These are phyloP conservation scores for Caenorhabditis doughertyi DNA, from an alignment of 2,888 invertebrate genomes.

Conservation along the genomic window DNA sequence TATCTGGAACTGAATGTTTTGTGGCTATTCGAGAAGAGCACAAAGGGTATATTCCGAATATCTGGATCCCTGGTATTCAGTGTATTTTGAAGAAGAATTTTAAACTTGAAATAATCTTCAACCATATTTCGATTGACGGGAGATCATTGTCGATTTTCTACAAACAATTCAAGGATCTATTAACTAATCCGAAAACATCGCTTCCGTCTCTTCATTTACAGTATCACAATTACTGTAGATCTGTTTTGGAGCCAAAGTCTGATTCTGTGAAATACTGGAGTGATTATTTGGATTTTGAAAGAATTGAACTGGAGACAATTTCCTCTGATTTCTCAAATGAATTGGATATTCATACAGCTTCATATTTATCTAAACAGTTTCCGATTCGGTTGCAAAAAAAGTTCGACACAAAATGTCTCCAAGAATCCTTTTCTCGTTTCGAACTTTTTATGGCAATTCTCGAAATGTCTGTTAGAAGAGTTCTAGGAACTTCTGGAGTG, in stretches of 20 bases:
- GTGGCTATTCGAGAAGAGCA: conserved; percentile 1
- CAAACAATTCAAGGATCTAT: conserved; percentile 48
- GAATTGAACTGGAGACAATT: background rate
- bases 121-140: conserved; percentile 72
- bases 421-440: conserved; percentile 30
- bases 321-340: conserved; percentile 5
- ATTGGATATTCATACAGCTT: background rate
- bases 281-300: background rate
- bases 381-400: conserved; percentile 14
- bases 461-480: background rate
- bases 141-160: conserved; percentile 64
- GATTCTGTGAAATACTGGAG: conserved; percentile 26
- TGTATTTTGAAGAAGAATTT: background rate
- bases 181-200: background rate
- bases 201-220: background rate
- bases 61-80: background rate
- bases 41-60: background rate
- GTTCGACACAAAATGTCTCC: conserved; percentile 9
- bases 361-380: conserved; percentile 7
- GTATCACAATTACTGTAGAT: conserved; percentile 41
- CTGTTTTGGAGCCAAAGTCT: background rate
- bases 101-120: conserved; percentile 48
- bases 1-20: conserved; percentile 55
- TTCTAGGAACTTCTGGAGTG: background rate
- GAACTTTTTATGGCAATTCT: conserved; percentile 35